A percentile compares a stretch with the other conserved stretches of the same genome.
Conservation (phyloP, 2,888 invertebrate species). For the Periphyllus acericola region DNA sequence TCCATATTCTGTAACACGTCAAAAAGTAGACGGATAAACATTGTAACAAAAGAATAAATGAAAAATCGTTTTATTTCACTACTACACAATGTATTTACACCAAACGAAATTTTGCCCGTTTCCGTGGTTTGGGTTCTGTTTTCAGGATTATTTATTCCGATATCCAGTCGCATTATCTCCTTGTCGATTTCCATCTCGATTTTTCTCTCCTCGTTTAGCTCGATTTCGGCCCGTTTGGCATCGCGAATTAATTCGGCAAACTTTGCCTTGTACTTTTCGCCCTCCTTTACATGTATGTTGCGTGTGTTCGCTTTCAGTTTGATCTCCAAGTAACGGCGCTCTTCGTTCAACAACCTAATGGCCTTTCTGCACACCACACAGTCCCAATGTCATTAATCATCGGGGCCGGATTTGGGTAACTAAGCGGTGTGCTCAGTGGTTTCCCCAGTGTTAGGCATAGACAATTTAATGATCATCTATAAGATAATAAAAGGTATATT, state of each 20-base stretch:
- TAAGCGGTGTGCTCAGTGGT: too few species aligned
- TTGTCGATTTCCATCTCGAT: slow-evolving; percentile 1
- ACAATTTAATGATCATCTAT: not conserved
- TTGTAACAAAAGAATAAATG: not conserved
- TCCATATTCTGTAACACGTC: not conserved
- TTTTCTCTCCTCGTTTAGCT: not conserved
- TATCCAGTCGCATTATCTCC: slow-evolving; percentile 10
- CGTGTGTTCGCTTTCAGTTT: not conserved
- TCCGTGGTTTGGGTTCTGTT: not conserved
- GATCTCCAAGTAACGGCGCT: not conserved
- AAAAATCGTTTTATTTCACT: too few species aligned
- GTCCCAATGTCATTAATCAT: not conserved
- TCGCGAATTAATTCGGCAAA: not conserved
- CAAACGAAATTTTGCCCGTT: not conserved
- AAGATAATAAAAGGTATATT: not conserved
- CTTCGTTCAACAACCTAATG: slow-evolving; percentile 26
- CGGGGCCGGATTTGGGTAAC: too few species aligned
- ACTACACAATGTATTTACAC: not conserved
- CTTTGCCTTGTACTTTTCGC: not conserved
- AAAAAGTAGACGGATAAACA: not conserved
- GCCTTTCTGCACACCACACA: slow-evolving; percentile 30
- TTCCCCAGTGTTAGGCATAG: not conserved
- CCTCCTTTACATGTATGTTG: not conserved
- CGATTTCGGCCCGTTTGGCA: not conserved
- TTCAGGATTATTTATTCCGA: not conserved